Base-by-base conservation (phyloP, 1,140 invertebrate genomes). In the Platyscapa corneri region DNA sequence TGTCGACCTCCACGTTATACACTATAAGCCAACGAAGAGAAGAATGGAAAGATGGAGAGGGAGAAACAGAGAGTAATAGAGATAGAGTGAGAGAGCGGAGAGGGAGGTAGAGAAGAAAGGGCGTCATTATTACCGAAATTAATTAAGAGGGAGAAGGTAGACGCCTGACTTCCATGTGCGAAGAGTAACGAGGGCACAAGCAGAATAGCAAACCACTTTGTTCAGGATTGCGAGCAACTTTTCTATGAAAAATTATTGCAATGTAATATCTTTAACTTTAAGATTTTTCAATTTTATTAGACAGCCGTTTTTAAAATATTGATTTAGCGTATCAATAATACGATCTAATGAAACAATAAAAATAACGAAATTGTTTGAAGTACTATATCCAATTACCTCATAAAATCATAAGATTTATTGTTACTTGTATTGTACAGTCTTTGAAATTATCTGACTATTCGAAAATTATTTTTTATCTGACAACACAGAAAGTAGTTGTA, bases 121-220 rank as follows among this genome's bases (percentile, higher is more conserved):
- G 30, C 72, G 76, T 79, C 60, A 78, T 84, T 84, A 79, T 49
- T 79, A 12, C 56, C 32, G 46, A 84, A 79, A 79, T 84, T 84
- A 84, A 84, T 84, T 84, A 84, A 84, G 76, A 70, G 56, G 56
- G 46, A 64, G n/a, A 14, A 65, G 74, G 18, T 39, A 34, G 32
- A 72, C 34, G 30, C 27, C 14, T 20, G 37, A 46, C 34, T 83
- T 64, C 14, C 49, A 8, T 42, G 37, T 72, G 53, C 23, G 30
- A 7, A 49, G 67, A 49, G 30, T 46, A n/a, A n/a, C 39, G 49
- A 72, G 16, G 70, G 34, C 20, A 23, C 3, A 42, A 37, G 20
- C 37, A 74, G 34, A 72, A 20, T 0, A 72, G 8, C 70, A 7
- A 74, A 74, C 37, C 23, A 23, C 20, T 74, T 42, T 74, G 20